Evolutionary conservation across 2,797 vertebrate species (phyloP).

Genomic region (Mormyrops boulengeri): DNA sequence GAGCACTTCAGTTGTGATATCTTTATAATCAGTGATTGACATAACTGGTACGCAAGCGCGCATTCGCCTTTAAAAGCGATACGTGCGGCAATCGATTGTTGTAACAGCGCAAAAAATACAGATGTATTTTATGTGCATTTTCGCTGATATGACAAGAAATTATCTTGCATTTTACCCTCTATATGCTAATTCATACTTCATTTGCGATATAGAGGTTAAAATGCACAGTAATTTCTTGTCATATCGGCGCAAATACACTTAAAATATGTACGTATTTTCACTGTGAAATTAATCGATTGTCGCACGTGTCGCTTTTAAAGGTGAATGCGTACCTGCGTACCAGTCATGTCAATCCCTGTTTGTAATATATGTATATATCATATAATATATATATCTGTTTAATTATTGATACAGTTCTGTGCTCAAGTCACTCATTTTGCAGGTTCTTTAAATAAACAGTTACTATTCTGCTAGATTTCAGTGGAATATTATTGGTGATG

Average conservation of each 20-base stretch:
- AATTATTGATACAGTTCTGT: not conserved
- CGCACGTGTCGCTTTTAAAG: not conserved
- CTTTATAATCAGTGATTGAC: not conserved
- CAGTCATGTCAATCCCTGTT: not conserved
- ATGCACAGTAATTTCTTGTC: not conserved
- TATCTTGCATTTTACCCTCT: not conserved
- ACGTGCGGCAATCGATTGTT: not conserved
- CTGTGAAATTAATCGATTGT: not conserved
- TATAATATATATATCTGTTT: not conserved
- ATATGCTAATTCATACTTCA: not conserved
- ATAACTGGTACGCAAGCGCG: not conserved
- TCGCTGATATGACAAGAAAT: not conserved
- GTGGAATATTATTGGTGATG: not conserved
- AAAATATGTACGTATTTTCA: no score
- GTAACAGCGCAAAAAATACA: not conserved
- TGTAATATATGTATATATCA: not conserved
- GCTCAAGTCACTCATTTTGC: not conserved
- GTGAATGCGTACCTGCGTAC: not conserved
- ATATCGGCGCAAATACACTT: not conserved
- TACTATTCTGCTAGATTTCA: not conserved
- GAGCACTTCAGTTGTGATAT: constrained; percentile 28
- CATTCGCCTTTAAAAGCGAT: not conserved
- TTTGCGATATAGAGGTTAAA: no score
- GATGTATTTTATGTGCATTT: not conserved
- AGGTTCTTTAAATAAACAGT: not conserved